Base-by-base conservation (phyloP, 2,888 invertebrate genomes). In the Kuschelorhynchus macadamiae region DNA sequence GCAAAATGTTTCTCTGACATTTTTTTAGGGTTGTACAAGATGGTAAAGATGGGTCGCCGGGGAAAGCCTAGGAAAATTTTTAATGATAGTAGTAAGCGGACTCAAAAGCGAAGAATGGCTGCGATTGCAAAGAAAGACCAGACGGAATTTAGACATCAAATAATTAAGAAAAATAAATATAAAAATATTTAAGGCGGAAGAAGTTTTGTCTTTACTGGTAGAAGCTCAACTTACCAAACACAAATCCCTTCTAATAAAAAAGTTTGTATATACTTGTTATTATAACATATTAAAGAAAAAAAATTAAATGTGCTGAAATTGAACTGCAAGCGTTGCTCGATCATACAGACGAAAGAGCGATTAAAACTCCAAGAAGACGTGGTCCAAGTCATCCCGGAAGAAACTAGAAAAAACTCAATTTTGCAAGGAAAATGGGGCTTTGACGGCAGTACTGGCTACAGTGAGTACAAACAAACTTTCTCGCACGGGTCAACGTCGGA, bases 321-420 rank as follows among this genome's bases (percentile, higher is more conserved):
- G 21, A 25, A 50, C 18, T 53, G 53, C 53, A 53, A 36, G 33
- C 32, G 11, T 25, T 53, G 4, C 16, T 36, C 32, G 14, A 12
- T 14, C 53, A 33, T 36, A 33, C 14, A 33, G 53, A 5, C 39
- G 39, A 39, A 39, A 39, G 3, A 39, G n/a, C 11, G 14, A 39
- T 25, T 32, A 39, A 39, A 39, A 11, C 39, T 39, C 14, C 39
- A 39, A 5, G 3, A 9, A 39, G 39, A 39, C 39, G 39, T 39
- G 12, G 11, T 39, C 39, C 39, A 39, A 39, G 39, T 39, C 39
- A 39, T 39, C 11, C 39, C 11, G 14, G 39, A 39, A 39, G 39
- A 39, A 39, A 39, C 3, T 39, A 14, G 14, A 39, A 39, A 39
- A 39, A 39, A 32, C 7, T 8, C 9, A 8, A 14, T n/a, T 4